These are phyloP conservation scores for Dicycla oo DNA, from an alignment of 2,888 invertebrate species.

Conservation along the genomic window DNA sequence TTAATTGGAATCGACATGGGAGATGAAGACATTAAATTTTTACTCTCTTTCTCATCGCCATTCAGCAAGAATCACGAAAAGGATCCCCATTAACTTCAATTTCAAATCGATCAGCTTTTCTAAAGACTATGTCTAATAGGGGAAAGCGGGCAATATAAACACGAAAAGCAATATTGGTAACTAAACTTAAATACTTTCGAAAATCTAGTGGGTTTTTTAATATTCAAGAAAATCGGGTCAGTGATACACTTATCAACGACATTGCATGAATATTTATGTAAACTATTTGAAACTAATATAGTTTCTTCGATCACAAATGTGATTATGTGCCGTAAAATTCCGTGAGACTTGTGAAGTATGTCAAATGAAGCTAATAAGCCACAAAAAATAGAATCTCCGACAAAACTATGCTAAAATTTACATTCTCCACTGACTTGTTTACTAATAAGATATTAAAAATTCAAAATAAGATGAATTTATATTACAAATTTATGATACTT, in stretches of 20 bases:
- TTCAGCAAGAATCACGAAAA: constrained; percentile 20
- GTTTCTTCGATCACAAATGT: constrained; percentile 42
- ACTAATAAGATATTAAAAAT: constrained; percentile 40
- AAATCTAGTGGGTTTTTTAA: constrained; percentile 49
- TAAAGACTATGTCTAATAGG: constrained; percentile 50
- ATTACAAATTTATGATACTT: constrained; percentile 6
- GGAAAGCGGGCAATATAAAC: constrained; percentile 61
- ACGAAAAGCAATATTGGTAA: constrained; percentile 48
- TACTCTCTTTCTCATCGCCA: constrained; percentile 1
- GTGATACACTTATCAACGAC: constrained; percentile 42
- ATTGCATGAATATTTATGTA: constrained; percentile 43
- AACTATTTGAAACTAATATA: constrained; percentile 25
- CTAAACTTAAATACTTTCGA: constrained; percentile 61
- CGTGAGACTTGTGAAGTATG: constrained; percentile 35
- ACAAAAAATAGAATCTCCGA: constrained; percentile 26
- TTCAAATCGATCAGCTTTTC: constrained; percentile 31
- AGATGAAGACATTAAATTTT: constrained; percentile 1
- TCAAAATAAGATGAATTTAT: constrained; percentile 37
- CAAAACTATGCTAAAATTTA: constrained; percentile 63
- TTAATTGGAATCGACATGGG: constrained; percentile 17
- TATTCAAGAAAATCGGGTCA: constrained; percentile 59
- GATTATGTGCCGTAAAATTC: constrained; percentile 42
- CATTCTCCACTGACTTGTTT: constrained; percentile 54
- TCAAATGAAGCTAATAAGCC: constrained; percentile 45
- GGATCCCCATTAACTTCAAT: constrained; percentile 38